These are phyloP conservation scores for Planococcus citri DNA, from an alignment of 1,140 invertebrate genomes.

Conservation along the genomic window DNA sequence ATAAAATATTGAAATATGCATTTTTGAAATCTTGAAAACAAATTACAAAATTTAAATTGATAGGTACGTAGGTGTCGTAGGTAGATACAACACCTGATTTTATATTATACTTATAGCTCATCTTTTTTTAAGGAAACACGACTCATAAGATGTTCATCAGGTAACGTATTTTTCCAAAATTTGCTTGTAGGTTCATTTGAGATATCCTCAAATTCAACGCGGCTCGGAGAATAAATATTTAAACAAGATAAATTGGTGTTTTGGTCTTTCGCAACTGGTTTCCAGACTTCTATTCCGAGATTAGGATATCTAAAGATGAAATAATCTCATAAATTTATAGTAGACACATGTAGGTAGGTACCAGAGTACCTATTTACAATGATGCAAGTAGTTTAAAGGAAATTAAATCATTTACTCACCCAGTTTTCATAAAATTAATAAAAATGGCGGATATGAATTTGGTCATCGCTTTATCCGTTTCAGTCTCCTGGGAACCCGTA, in stretches of 20 bases:
- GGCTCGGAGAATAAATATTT: neutral
- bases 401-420: neutral
- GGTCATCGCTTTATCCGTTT: neutral
- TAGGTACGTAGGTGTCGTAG: no score
- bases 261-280: neutral
- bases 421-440: neutral
- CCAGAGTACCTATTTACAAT: neutral
- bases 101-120: neutral
- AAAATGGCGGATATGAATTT: neutral
- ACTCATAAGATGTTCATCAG: neutral
- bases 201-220: neutral
- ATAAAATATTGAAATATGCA: no score
- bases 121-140: neutral
- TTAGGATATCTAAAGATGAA: neutral
- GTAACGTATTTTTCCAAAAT: constrained; percentile 13
- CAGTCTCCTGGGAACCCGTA: neutral
- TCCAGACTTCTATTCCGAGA: neutral
- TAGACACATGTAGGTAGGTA: no score
- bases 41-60: no score
- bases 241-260: neutral
- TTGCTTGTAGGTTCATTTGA: neutral
- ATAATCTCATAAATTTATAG: neutral
- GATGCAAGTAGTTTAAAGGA: neutral
- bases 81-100: neutral
- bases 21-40: no score